Evolutionary conservation across 1,140 invertebrate genomes (phyloP), one percentile per base, ranked within the genome.

Genomic region (Drosophila equinoxialis): DNA sequence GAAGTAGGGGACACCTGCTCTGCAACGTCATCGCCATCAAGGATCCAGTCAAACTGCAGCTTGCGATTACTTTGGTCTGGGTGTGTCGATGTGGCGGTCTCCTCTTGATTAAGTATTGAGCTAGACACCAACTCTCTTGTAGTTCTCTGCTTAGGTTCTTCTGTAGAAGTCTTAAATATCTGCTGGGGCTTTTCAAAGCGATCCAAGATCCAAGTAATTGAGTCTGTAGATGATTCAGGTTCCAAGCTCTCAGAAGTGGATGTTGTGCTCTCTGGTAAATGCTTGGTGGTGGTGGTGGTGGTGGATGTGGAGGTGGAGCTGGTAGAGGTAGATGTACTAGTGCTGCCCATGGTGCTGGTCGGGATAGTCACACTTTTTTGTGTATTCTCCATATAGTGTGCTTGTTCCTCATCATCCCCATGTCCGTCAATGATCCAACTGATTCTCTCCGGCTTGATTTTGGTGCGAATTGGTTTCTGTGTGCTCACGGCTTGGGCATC

Each of bases 361-460:
- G 48, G 74, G 17, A 41, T 71, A 7, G 67, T 64, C 0, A 54
- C 26, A 2, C 63, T 20, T 14, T 74, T 80, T 3, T 77, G 64
- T 0, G 79, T 72, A 55, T 79, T 76, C 45, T 82, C 77, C 0
- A 72, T 64, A 48, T 83, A 85, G 8, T 51, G 45, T 2, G 71
- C 67, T 6, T 74, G 81, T 37, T 63, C 60, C 33, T 76, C 81
- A 48, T 89, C 79, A 30, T 89, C 71, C 11, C 77, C 84, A 13
- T 82, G 84, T 7, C 83, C 83, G 67, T 91, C 89, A 20, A 91
- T 80, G 17, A 91, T 91, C 89, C 89, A 91, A 35, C 89, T 91
- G 11, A 91, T 78, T 30, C 81, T 70, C 0, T 77, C 57, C 3
- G 81, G 84, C n/a, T 85, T 89, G 6, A 89, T 89, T 60, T 87